Percentiles rank a stretch among this genome's conserved stretches.
Evolutionary conservation across 2,888 invertebrate species (phyloP).

Genomic region (Yponomeuta plumbellus): DNA sequence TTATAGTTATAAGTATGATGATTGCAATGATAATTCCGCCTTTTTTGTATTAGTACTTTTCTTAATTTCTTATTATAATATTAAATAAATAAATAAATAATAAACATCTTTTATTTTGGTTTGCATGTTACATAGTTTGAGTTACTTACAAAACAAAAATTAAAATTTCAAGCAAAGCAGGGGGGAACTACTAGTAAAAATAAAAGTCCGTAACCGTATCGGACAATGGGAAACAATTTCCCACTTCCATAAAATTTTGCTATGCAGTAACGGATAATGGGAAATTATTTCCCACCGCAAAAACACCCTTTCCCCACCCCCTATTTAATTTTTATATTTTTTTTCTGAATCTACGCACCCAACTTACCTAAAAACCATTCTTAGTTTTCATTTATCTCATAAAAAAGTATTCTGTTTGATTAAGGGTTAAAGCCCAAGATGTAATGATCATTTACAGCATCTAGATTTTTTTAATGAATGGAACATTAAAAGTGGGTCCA

Average conservation of each 20-base stretch:
- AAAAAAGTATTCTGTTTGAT: no score
- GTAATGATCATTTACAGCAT: no score
- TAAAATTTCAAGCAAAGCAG: neutral
- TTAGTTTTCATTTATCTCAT: no score
- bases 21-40: conserved; percentile 4
- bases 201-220: conserved; percentile 9
- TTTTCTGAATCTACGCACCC: no score
- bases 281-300: conserved; percentile 16
- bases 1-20: conserved; percentile 3
- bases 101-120: neutral
- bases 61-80: neutral
- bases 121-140: neutral
- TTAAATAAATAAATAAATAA: conserved; percentile 1
- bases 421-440: no score
- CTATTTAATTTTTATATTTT: neutral
- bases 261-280: conserved; percentile 9
- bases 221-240: conserved; percentile 15
- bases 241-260: conserved; percentile 11
- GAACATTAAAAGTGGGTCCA: no score
- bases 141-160: conserved; percentile 1
- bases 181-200: conserved; percentile 10
- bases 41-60: conserved; percentile 7
- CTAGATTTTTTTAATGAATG: no score
- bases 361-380: no score
- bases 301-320: no score